phyloP scores from a whole-genome alignment of 1,140 invertebrate genomes.

The Chionoecetes opilio region DNA sequence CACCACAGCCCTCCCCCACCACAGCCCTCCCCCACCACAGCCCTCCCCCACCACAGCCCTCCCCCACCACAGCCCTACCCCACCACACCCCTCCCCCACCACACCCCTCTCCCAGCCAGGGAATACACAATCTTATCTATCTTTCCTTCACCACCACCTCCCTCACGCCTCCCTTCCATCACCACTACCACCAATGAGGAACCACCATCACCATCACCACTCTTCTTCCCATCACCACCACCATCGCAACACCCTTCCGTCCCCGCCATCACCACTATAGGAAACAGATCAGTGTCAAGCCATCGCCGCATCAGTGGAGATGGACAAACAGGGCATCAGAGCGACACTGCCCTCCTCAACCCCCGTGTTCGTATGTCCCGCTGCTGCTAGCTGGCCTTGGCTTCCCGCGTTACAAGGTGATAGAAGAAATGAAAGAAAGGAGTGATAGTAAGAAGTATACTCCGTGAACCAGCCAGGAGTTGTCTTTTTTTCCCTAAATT shows the following conservation, averaged over 20 bases:
- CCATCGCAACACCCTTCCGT: not conserved
- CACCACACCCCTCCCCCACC: not conserved
- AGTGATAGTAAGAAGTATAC: no score
- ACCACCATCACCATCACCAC: not conserved
- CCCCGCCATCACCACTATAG: not conserved
- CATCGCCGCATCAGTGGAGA: conserved; percentile 58
- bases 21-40: not conserved
- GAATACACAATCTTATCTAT: no score
- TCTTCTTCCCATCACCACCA: not conserved
- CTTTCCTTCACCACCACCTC: not conserved
- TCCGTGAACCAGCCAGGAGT: no score
- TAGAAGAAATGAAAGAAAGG: no score
- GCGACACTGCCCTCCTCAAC: conserved; percentile 17
- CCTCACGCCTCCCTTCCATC: not conserved
- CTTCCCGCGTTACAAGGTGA: no score
- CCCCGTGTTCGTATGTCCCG: not conserved
- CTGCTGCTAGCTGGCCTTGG: not conserved
- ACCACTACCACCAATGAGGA: not conserved
- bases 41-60: not conserved
- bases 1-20: not conserved
- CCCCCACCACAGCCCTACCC: not conserved
- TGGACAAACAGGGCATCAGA: conserved; percentile 55
- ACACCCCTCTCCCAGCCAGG: no score
- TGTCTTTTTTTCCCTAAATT: no score
- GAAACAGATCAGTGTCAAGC: conserved; percentile 50